Evolutionary conservation across 37 sponge, comb jelly and placozoan species (phyloP), one percentile per base, ranked within the genome.

Genomic region (Beroe ovata): DNA sequence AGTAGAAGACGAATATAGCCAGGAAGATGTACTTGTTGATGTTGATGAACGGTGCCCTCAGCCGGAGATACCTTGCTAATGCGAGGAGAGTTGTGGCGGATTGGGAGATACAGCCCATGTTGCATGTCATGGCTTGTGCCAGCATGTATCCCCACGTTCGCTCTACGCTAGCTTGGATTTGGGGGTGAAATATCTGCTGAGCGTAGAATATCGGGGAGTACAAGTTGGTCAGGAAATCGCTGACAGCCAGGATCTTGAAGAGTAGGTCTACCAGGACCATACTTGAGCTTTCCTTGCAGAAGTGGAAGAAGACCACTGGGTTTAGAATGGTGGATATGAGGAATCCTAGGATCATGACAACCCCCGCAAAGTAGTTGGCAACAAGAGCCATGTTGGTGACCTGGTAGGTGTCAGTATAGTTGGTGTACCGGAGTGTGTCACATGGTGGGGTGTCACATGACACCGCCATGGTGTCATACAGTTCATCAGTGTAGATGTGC

Each of bases 11-110:
- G 69, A 66, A 66, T 34, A 66, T 11, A 6, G 69, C 69, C 69
- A 66, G 36, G 69, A 66, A 66, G 69, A 66, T 8, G 69, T 77
- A 42, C 84, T 77, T 77, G 84, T 77, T 77, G 84, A 77, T 77
- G 84, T 39, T 77, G 41, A 77, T 40, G 84, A 77, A 77, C 23
- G 84, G 84, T 4, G 84, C 42, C 33, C 84, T 33, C 36, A 77
- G 42, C 1, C 84, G 42, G 47, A 77, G 26, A 54, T 42, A 77
- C 47, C 84, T 42, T 1, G 84, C 84, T 25, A 77, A 23, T 1
- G 84, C 84, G 29, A 77, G 84, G n/a, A 77, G 84, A 36, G 84
- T 77, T 0, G 84, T 77, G n/a, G 84, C 84, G 14, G 84, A 77
- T 54, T 77, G 84, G 84, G 84, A 77, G 35, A 77, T 77, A 29